Percentiles rank a stretch among this genome's conserved stretches.
Evolutionary conservation across 2,113 vertebrate species (phyloP).

Genomic region (Parotia lawesii): DNA sequence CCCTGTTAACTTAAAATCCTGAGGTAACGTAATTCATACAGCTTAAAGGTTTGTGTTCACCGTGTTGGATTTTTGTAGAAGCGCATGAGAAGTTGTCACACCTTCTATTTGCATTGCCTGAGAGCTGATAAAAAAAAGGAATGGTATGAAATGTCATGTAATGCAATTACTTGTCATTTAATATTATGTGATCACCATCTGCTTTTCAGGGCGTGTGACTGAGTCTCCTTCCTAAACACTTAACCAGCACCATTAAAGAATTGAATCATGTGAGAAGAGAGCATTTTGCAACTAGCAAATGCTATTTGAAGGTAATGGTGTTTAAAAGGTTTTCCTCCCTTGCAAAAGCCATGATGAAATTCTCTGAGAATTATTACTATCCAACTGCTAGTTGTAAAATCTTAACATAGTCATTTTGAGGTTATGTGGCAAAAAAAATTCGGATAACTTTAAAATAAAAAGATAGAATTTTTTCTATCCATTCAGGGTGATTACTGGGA

Average conservation of each 20-base stretch:
- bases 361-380: not conserved
- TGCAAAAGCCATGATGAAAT: not conserved
- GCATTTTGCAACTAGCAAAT: not conserved
- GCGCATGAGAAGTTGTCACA: not conserved
- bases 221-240: not conserved
- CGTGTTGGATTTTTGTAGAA: not conserved
- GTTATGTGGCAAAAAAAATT: not conserved
- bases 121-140: not conserved
- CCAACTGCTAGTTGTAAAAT: not conserved
- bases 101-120: not conserved
- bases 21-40: not conserved
- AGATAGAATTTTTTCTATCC: not conserved
- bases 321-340: not conserved
- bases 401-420: not conserved
- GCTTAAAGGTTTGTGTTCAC: not conserved
- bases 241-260: not conserved
- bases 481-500: not conserved
- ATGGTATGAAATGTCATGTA: not conserved
- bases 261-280: not conserved
- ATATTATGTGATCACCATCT: not conserved
- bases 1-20: not conserved
- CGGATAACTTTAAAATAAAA: not conserved
- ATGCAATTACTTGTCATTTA: not conserved
- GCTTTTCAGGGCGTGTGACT: not conserved
- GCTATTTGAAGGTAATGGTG: not conserved